A percentile compares a stretch with the other conserved stretches of the same genome.
Evolutionary conservation across 2,113 vertebrate species (phyloP).

Genomic region (Potamarius usumacintae): DNA sequence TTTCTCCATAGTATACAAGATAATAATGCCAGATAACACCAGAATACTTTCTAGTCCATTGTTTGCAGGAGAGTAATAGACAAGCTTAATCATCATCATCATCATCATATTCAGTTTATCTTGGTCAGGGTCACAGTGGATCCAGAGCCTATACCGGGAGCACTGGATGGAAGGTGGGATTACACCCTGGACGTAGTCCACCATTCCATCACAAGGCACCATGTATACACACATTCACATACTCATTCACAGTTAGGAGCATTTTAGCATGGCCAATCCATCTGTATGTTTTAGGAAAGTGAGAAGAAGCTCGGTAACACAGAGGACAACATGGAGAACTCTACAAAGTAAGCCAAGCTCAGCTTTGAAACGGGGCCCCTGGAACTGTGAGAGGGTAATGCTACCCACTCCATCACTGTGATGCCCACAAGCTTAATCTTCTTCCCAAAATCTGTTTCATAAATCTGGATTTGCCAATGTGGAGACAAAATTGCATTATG

Average conservation of each 20-base stretch:
- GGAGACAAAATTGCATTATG: neutral
- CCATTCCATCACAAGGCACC: too few relatives aligned
- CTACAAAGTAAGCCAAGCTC: neutral
- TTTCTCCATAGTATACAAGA: neutral
- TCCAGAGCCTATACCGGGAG: neutral
- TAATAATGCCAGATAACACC: neutral
- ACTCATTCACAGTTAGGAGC: too few relatives aligned
- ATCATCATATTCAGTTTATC: neutral
- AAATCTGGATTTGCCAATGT: slow-evolving; percentile 1
- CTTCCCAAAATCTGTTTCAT: neutral
- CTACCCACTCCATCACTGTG: neutral
- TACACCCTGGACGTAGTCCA: neutral
- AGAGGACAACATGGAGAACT: neutral
- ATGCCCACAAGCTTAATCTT: neutral
- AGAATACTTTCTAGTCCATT: neutral
- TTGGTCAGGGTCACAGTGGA: neutral
- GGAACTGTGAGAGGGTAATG: neutral
- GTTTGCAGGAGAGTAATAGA: neutral
- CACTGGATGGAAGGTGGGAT: neutral
- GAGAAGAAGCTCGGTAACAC: neutral
- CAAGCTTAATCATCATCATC: neutral
- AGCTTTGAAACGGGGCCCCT: neutral
- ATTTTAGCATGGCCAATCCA: neutral
- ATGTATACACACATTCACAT: too few relatives aligned
- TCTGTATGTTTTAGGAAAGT: neutral